Percentiles rank a stretch among this genome's conserved stretches.
Evolutionary conservation across 2,797 vertebrate species (phyloP).

Genomic region (Syndactyla subalaris): DNA sequence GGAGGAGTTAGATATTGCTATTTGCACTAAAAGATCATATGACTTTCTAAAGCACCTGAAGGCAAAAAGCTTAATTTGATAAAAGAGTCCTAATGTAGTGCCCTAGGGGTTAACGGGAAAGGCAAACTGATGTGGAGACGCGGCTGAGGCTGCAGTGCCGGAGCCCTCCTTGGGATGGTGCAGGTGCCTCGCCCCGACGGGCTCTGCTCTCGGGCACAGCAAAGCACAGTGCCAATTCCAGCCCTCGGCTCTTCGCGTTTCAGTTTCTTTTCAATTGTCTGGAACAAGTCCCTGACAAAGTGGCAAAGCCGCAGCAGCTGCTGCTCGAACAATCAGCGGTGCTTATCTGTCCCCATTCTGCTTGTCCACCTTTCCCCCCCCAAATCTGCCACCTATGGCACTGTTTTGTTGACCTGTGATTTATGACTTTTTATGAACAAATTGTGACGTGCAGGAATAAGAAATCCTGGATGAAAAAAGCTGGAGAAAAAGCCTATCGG

Average conservation of each 20-base stretch:
- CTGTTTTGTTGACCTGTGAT: background rate
- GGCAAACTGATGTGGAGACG: fast-evolving
- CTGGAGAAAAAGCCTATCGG: background rate
- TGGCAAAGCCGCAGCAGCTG: background rate
- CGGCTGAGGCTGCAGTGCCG: background rate
- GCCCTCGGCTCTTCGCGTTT: background rate
- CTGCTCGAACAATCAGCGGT: background rate
- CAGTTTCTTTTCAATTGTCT: background rate
- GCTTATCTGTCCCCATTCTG: background rate
- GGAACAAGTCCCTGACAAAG: background rate
- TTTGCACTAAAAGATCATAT: background rate
- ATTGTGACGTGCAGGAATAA: background rate
- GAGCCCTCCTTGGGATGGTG: slow-evolving; percentile 41
- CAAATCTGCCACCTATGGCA: background rate
- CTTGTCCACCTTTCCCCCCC: background rate
- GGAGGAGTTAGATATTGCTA: background rate
- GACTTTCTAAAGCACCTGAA: background rate
- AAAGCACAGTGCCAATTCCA: background rate
- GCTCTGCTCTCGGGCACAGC: background rate
- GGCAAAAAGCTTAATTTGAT: background rate
- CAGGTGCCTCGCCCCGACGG: background rate
- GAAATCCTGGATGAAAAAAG: background rate
- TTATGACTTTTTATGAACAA: background rate
- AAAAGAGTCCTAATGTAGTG: fast-evolving
- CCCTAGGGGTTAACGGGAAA: background rate